Percentiles rank a stretch among this genome's conserved stretches.
These are phyloP conservation scores for Hydrocynus forskahlii DNA, from an alignment of 2,797 vertebrate genomes.

Conservation along the genomic window DNA sequence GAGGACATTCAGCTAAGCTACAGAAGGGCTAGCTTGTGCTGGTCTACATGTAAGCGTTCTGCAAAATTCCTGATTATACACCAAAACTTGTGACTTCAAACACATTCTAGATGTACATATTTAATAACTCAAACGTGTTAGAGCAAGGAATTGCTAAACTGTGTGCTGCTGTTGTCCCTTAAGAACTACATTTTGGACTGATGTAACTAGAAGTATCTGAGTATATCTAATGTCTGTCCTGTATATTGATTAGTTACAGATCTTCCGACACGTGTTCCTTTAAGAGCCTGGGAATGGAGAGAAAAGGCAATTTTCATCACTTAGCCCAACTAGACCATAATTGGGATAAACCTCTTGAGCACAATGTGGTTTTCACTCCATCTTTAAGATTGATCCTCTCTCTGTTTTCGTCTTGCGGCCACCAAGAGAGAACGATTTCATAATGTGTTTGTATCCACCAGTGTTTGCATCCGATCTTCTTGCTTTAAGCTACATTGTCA, in stretches of 20 bases:
- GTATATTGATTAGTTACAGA: constrained; percentile 11
- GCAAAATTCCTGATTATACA: too few relatives aligned
- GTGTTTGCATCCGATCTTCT: neutral
- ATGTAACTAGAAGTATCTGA: neutral
- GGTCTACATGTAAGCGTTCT: too few relatives aligned
- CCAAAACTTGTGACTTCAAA: too few relatives aligned
- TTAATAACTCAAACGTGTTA: neutral
- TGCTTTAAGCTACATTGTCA: neutral
- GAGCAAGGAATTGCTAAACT: neutral
- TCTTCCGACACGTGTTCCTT: neutral
- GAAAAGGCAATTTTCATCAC: neutral
- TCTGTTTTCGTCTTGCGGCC: constrained; percentile 6
- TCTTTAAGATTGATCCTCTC: constrained; percentile 14
- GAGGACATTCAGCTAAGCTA: too few relatives aligned
- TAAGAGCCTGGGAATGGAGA: neutral
- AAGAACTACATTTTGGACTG: neutral
- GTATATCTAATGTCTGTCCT: neutral
- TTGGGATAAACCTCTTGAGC: constrained; percentile 9
- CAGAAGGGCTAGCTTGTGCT: too few relatives aligned
- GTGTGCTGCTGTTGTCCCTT: neutral
- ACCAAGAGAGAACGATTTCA: neutral
- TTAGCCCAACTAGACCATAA: constrained; percentile 24
- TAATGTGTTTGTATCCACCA: neutral
- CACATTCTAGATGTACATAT: too few relatives aligned
- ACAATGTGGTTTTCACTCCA: constrained; percentile 6